Conservation (phyloP, 1,140 invertebrate genomes). For the Nebria ingens region DNA sequence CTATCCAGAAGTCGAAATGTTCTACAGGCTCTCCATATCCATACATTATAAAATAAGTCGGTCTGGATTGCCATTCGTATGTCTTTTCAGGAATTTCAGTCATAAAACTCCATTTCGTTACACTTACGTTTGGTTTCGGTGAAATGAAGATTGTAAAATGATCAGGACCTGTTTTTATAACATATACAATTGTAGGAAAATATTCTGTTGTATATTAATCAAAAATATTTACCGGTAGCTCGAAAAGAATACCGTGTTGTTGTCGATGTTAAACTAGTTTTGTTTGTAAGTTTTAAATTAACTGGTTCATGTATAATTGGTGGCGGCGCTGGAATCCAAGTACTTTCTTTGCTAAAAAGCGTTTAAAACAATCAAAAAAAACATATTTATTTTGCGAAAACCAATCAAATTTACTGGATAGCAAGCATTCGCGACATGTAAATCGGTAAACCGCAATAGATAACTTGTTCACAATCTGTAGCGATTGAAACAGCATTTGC, state of each 20-base stretch:
- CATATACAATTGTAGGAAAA: neutral
- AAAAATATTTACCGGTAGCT: constrained; percentile 19
- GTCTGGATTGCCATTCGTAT: constrained; percentile 19
- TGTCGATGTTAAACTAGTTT: constrained; percentile 17
- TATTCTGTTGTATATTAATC: neutral
- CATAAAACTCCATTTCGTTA: constrained; percentile 26
- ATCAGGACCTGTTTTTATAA: constrained; percentile 23
- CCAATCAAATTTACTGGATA: constrained; percentile 33
- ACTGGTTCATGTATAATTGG: constrained; percentile 24
- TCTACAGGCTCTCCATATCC: constrained; percentile 21
- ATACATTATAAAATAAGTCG: constrained; percentile 26
- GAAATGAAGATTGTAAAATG: constrained; percentile 26
- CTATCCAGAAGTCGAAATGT: constrained; percentile 23
- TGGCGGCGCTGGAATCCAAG: constrained; percentile 28
- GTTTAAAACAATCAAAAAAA: neutral
- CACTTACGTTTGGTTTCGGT: constrained; percentile 20
- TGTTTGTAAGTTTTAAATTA: constrained; percentile 20
- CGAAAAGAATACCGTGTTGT: constrained; percentile 21
- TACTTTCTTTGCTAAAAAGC: constrained; percentile 23
- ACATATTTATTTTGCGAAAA: constrained; percentile 1
- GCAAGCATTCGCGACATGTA: constrained; percentile 37
- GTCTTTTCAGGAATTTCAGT: constrained; percentile 16
- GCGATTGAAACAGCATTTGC: constrained; percentile 25
- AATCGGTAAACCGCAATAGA: constrained; percentile 46
- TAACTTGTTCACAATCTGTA: constrained; percentile 35